Evolutionary conservation across 2,888 invertebrate species (phyloP), one percentile per base, ranked within the genome.

Genomic region (Polia nebulosa): DNA sequence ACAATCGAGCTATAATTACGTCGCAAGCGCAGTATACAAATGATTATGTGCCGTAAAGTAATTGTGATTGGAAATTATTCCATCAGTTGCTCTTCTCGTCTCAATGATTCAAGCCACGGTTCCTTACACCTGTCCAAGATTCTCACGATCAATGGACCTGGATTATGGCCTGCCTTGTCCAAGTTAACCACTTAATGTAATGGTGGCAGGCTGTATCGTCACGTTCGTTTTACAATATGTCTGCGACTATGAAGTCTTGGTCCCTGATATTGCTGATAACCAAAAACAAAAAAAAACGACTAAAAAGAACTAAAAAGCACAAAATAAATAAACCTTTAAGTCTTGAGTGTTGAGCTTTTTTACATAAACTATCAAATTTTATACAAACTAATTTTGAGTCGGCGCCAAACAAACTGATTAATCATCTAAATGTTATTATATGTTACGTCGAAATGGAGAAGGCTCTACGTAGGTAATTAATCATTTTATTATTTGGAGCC

Each of bases 101-200:
- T 63, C 71, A 72, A 69, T 80, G 78, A 88, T 82, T 82, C 84
- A 86, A 80, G 76, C 72, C 83, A 73, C 72, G 76, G 82, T 84
- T 83, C 81, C 71, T 78, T 60, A 86, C 94, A 93, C 93, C 94
- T 94, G 94, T 88, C 86, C 81, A 79, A 74, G 82, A 86, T 93
- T 94, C 94, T 90, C 94, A 94, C 94, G 92, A 81, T 78, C 78
- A 70, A 85, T 64, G 70, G 69, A 61, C 67, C 72, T 65, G 61
- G 57, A 78, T 78, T 67, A 77, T 58, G 41, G 36, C 44, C 62
- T 49, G 53, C 45, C 58, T 32, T 53, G 53, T 69, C 55, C 74
- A 65, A 62, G 52, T 62, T 55, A 67, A 74, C 69, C 56, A 74
- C 52, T 83, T 69, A 64, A 69, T 64, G 59, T 66, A 63, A 76